These are phyloP conservation scores for Hedychridium roseum DNA, from an alignment of 2,888 invertebrate genomes.

Conservation along the genomic window DNA sequence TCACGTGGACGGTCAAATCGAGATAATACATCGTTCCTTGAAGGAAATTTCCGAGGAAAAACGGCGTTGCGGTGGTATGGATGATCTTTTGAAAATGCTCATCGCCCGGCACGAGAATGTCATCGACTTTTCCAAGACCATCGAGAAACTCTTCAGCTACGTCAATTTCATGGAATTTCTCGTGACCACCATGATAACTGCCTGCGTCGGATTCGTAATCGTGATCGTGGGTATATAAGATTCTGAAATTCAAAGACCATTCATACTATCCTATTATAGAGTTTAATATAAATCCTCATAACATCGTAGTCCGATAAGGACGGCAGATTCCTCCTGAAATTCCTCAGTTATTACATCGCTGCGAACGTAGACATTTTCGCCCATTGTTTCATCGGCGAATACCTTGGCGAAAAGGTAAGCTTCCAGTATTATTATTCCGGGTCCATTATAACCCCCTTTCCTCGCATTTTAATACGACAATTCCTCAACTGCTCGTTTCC, in stretches of 20 bases:
- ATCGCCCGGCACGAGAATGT: conserved; percentile 22
- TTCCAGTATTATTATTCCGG: no score
- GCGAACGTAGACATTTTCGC: conserved; percentile 26
- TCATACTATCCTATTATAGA: background rate
- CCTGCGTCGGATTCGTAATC: conserved; percentile 26
- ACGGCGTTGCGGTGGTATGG: background rate
- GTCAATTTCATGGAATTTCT: conserved; percentile 25
- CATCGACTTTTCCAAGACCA: conserved; percentile 15
- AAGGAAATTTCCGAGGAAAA: background rate
- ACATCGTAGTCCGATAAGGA: no score
- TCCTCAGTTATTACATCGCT: conserved; percentile 20
- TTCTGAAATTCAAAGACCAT: no score
- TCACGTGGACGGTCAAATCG: conserved; percentile 15
- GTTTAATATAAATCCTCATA: background rate
- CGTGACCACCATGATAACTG: conserved; percentile 24
- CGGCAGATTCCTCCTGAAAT: conserved; percentile 26
- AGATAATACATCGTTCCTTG: conserved; percentile 11
- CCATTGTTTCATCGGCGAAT: conserved; percentile 34
- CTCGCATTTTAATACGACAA: no score
- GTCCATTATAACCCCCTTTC: no score
- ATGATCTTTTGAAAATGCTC: conserved; percentile 7
- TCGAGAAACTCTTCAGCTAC: conserved; percentile 20
- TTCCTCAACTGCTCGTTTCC: no score
- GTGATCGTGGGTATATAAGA: conserved; percentile 19
- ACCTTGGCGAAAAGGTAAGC: conserved; percentile 27